These are phyloP conservation scores for Laterallus jamaicensis DNA, from an alignment of 2,113 vertebrate species.

Conservation along the genomic window DNA sequence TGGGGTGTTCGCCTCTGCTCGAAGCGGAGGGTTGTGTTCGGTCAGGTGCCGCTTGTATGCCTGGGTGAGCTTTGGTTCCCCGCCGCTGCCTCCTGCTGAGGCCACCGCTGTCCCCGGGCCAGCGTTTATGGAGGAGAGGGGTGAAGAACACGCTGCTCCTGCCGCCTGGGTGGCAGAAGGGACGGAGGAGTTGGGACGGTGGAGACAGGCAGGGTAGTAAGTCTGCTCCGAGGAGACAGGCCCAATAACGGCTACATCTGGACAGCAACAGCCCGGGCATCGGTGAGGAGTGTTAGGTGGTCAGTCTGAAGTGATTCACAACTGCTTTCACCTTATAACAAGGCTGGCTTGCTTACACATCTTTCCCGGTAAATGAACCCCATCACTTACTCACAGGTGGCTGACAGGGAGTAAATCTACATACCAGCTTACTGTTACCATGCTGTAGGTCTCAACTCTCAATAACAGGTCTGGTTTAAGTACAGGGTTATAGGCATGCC, in stretches of 20 bases:
- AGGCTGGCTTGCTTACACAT: no score
- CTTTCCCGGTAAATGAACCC: not conserved
- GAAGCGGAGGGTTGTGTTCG: no score
- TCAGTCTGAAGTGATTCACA: accelerated
- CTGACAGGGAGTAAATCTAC: not conserved
- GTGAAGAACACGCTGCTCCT: not conserved
- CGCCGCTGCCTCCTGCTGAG: accelerated
- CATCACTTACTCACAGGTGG: accelerated
- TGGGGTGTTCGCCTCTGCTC: no score
- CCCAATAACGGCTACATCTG: accelerated
- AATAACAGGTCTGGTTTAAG: accelerated
- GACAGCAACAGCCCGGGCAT: accelerated
- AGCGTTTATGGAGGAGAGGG: accelerated
- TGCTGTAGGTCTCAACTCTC: not conserved
- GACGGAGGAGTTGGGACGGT: accelerated
- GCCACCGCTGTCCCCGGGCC: not conserved
- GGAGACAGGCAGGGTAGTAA: accelerated
- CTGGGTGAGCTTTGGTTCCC: accelerated
- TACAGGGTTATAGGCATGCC: no score
- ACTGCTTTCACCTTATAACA: accelerated
- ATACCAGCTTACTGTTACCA: accelerated
- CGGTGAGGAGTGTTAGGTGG: no score
- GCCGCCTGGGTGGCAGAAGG: not conserved
- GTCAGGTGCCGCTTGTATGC: not conserved
- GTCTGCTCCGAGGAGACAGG: not conserved